Base-by-base conservation (phyloP, 2,888 invertebrate species). In the Hydropsyche betteni region DNA sequence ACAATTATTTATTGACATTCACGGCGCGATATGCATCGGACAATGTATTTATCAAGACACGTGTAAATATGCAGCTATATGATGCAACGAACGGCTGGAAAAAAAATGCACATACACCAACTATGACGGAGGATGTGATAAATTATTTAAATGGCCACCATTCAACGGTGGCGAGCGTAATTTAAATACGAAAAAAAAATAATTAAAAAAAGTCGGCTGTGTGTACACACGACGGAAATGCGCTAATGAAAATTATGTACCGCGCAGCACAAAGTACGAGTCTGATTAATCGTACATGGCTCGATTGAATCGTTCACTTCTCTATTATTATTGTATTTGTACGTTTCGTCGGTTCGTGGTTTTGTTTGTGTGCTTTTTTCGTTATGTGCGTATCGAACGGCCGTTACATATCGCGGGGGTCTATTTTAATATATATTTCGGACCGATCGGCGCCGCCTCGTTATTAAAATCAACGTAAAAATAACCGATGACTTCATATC, bases 401-500 rank as follows among this genome's bases (percentile, higher is more conserved):
- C 64, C 34, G 64, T 10, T 24, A 33, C 34, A 10, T 64, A 64
- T 64, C 36, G 64, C 44, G 44, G 44, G 36, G 36, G 10, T 64
- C 64, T 64, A 64, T 64, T 64, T 64, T 64, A 64, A 64, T 64
- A 44, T 44, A 44, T 44, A 64, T 64, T 64, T 64, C 64, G 34
- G 53, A 24, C 53, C 53, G 34, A 14, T 70, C 33, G 70, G 70
- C 70, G 53, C 24, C 53, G 70, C 14, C 52, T 70, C 51, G 33
- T 70, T 70, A 64, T 33, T 14, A 69, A 69, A 70, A 70, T 70
- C 51, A 36, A 70, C 51, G 36, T 70, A 70, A 53, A 70, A 70
- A 70, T 70, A 70, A 70, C 70, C 34, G 70, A 52, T 70, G 70
- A 70, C 36, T 70, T 70, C 70, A 70, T 53, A 70, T 53, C 36